Evolutionary conservation across 2,797 vertebrate species (phyloP), one percentile per base, ranked within the genome.

Genomic region (Tiaroga cobitis): DNA sequence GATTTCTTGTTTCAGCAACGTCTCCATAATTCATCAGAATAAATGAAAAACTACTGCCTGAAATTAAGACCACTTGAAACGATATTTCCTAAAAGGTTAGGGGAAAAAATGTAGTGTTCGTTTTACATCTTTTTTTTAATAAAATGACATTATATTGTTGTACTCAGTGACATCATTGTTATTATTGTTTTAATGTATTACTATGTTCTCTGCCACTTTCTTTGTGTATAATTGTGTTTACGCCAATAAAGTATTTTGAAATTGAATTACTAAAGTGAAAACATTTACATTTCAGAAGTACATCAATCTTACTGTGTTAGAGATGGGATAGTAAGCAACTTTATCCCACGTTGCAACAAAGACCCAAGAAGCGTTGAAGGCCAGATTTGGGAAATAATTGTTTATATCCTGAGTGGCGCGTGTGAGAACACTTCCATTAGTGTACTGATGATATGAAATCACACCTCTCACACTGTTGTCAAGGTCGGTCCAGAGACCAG

Each of bases 61-160:
- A 82, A 4, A 82, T n/a, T 49, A 86, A 51, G 83, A 78, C 26
- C 18, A 78, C 51, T 72, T 72, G 69, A 72, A 72, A 26, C 0
- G 13, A 21, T 77, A 65, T 32, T 81, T 29, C 46, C 69, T 72
- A 6, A 15, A 72, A 72, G 24, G n/a, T 24, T 16, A n/a, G 37
- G 46, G 68, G 54, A 59, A 91, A 21, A 54, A 54, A 19, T 1
- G 0, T 21, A 19, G 39, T 6, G 11, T 11, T 37, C 4, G 19
- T 2, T 34, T 1, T 32, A 8, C 13, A 29, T 32, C 0, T 29
- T 18, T 63, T 41, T 41, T 8, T 76, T 0, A 8, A 34, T 29
- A 81, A 0, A 86, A 92, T 83, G 87, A 94, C 26, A 92, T 86
- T 0, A 93, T 90, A 0, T 6, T 91, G n/a, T 61, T 59, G 4